These are phyloP conservation scores for Scaptodrosophila latifasciaeformis DNA, from an alignment of 2,888 invertebrate genomes.

Conservation along the genomic window DNA sequence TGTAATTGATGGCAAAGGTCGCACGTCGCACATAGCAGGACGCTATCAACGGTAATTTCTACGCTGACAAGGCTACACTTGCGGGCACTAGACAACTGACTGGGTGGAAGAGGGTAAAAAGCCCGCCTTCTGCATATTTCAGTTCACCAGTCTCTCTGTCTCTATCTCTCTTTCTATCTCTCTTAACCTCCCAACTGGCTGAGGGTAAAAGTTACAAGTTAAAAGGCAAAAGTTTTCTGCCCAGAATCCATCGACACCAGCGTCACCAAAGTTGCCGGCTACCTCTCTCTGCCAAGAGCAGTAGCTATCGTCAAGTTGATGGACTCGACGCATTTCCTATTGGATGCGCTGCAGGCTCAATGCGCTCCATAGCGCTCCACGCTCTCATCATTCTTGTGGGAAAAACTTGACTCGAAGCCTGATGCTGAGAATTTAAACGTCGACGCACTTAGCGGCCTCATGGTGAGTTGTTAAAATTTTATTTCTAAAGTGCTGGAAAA, in stretches of 20 bases:
- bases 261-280: conserved; percentile 4
- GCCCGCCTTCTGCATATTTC: conserved; percentile 43
- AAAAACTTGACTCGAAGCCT: neutral
- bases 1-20: conserved; percentile 34
- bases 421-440: conserved; percentile 54
- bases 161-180: no score
- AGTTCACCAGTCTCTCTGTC: no score
- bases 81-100: neutral
- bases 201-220: neutral
- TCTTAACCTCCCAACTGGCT: no score
- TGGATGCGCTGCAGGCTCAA: conserved; percentile 26
- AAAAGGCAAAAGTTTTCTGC: conserved; percentile 30
- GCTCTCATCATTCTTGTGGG: neutral
- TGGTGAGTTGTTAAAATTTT: conserved; percentile 57
- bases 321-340: conserved; percentile 31
- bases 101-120: neutral
- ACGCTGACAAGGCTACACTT: neutral
- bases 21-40: conserved; percentile 1
- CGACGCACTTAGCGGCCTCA: conserved; percentile 64
- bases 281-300: conserved; percentile 12
- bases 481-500: conserved; percentile 61
- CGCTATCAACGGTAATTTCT: conserved; percentile 3
- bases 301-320: conserved; percentile 36
- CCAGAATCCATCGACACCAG: conserved; percentile 34
- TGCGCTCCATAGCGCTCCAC: neutral